Base-by-base conservation (phyloP, 1,140 invertebrate genomes). In the Stegodyphus mimosarum region DNA sequence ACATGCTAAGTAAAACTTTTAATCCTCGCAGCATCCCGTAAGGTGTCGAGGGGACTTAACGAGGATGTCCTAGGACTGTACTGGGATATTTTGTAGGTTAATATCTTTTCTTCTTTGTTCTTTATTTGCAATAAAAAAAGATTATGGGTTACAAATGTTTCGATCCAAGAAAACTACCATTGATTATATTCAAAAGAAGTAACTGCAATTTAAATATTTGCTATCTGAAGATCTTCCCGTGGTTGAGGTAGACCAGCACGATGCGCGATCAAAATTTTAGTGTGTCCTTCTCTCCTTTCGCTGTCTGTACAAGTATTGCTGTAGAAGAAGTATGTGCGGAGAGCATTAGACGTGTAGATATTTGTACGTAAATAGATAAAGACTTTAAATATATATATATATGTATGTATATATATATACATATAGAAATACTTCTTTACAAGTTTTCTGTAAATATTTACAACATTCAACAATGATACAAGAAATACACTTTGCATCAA, bases 281-380 rank as follows among this genome's bases (percentile, higher is more conserved):
- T 33, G 33, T n/a, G 66, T n/a, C 7, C 66, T 15, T 7, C 66
- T n/a, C 66, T 17, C 15, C 66, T 9, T 17, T 17, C 10, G 33
- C n/a, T 51, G 6, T 53, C 77, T 79, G 77, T 79, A 79, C 77
- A 79, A 79, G 76, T 79, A 79, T 79, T 79, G 77, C 77, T 79
- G 53, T 79, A 79, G 77, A 79, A 70, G 17, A 18, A 79, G 33
- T n/a, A 55, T 48, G 66, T 70, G 66, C 66, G 66, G 17, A 63
- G 50, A 52, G 48, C 33, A 33, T 33, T 33, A 60, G 9, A 60
- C 15, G 55, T 60, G 55, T 60, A 60, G 55, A 60, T 60, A 10
- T 15, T 60, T 60, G 9, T 60, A 10, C 5, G 9, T 60, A 60
- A 79, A 55, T 48, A 51, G 48, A 69, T 48, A 78, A 60, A 13